A percentile compares a stretch with the other conserved stretches of the same genome.
Conservation (phyloP, 2,113 vertebrate genomes). For the Oxyura jamaicensis region DNA sequence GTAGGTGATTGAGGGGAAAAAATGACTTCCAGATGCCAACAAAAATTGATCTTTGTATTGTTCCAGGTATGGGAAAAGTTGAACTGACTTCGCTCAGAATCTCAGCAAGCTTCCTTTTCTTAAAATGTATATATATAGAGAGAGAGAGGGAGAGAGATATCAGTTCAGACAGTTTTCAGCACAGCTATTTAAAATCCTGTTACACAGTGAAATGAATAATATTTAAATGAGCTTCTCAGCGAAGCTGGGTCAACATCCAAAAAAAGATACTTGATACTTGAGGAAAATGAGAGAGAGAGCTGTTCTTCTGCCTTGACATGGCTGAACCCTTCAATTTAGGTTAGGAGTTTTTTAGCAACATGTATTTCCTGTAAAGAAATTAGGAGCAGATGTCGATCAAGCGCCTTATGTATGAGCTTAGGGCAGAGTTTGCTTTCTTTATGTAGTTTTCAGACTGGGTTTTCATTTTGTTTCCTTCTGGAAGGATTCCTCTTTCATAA, state of each 20-base stretch:
- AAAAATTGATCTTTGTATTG: background rate
- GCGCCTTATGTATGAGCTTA: background rate
- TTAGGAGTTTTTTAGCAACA: background rate
- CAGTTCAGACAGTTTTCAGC: background rate
- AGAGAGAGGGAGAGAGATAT: no score
- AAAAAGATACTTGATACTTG: background rate
- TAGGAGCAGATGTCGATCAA: background rate
- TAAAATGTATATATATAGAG: background rate
- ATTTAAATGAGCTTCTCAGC: conserved; percentile 21
- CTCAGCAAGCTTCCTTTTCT: background rate
- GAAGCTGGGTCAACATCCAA: background rate
- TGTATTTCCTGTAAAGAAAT: background rate
- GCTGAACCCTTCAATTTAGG: background rate
- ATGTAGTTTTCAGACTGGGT: background rate
- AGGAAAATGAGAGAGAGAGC: background rate
- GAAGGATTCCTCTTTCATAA: background rate
- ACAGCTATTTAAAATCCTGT: conserved; percentile 36
- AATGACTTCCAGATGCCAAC: background rate
- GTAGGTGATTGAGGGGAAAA: background rate
- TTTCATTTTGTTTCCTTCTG: background rate
- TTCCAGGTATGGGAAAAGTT: background rate
- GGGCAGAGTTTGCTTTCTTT: background rate
- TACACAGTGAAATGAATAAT: background rate
- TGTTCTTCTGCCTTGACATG: background rate
- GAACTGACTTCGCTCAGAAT: background rate